A percentile compares a stretch with the other conserved stretches of the same genome.
These are phyloP conservation scores for Pelodiscus sinensis DNA, from an alignment of 2,113 vertebrate species.

Conservation along the genomic window DNA sequence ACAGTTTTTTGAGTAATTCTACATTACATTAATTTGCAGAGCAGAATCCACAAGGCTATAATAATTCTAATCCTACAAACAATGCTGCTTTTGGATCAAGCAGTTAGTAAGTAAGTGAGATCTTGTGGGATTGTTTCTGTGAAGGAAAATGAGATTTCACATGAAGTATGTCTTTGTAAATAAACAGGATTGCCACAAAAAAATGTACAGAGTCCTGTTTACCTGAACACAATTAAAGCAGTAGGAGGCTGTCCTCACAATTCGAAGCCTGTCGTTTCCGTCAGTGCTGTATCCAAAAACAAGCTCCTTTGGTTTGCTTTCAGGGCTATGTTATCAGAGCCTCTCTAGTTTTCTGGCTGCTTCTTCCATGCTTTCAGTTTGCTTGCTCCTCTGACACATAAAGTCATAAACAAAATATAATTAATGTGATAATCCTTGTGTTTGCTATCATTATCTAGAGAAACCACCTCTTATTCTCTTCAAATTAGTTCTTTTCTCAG, in stretches of 20 bases:
- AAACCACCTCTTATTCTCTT: neutral
- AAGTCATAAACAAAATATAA: neutral
- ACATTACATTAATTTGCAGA: neutral
- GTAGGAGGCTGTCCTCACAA: neutral
- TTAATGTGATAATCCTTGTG: neutral
- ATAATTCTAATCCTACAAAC: neutral
- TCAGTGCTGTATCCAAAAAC: neutral
- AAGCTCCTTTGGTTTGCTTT: accelerated
- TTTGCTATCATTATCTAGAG: neutral
- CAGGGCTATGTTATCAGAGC: neutral
- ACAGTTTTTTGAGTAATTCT: neutral
- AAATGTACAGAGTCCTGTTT: neutral
- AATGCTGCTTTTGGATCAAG: neutral
- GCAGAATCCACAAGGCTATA: neutral
- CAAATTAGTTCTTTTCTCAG: neutral
- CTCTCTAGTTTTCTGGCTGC: accelerated
- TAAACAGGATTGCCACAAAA: neutral
- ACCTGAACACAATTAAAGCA: neutral
- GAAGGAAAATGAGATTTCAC: neutral
- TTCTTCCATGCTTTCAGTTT: neutral
- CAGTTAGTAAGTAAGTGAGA: neutral
- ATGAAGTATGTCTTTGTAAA: neutral
- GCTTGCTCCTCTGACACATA: neutral
- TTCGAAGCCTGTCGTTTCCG: neutral
- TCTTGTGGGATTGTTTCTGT: neutral